Evolutionary conservation across 2,113 vertebrate species (phyloP).

Genomic region (Coregonus clupeaformis): DNA sequence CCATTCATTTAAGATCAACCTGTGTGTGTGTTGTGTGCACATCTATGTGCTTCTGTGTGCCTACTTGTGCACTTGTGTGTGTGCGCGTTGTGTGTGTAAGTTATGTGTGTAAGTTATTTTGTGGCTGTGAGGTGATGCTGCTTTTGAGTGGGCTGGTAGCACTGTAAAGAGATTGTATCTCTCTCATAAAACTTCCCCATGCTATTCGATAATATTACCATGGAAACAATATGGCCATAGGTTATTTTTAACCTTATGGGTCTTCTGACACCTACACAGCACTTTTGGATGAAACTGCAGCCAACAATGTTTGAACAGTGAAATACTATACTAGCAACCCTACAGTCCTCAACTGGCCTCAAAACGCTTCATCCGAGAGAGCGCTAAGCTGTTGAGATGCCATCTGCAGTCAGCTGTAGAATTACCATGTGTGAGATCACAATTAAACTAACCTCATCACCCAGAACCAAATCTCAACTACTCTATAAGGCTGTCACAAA

Average conservation of each 20-base stretch:
- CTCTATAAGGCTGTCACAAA: no score
- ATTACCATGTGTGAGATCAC: no score
- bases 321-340: background rate
- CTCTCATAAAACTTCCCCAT: slow-evolving; percentile 29
- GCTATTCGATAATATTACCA: slow-evolving; percentile 40
- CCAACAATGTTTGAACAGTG: background rate
- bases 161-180: slow-evolving; percentile 33
- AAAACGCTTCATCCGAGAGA: background rate
- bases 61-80: no score
- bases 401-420: no score
- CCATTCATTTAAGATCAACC: background rate
- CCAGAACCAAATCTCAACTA: no score
- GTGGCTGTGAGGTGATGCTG: background rate
- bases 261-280: slow-evolving; percentile 38
- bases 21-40: background rate
- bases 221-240: slow-evolving; percentile 50
- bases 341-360: background rate
- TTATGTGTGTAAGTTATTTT: background rate
- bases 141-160: slow-evolving; percentile 7
- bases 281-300: slow-evolving; percentile 15
- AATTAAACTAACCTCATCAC: no score
- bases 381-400: background rate
- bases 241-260: slow-evolving; percentile 39
- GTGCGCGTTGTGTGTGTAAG: no score
- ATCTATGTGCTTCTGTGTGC: no score